These are phyloP conservation scores for Osedax frankpressi DNA, from an alignment of 2,888 invertebrate species.

Conservation along the genomic window DNA sequence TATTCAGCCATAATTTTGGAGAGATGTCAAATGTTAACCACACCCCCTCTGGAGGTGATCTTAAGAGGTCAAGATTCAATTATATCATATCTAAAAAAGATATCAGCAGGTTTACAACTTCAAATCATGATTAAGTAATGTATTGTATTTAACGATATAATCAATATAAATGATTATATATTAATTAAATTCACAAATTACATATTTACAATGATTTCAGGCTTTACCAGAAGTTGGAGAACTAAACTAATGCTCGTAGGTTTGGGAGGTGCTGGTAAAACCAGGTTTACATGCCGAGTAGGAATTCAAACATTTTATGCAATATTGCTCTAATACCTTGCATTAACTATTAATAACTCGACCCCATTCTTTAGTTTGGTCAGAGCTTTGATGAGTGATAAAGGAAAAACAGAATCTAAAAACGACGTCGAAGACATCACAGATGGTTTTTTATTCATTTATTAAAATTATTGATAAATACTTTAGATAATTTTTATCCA, in stretches of 20 bases:
- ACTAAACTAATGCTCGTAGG: conserved; percentile 45
- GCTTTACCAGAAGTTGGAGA: conserved; percentile 24
- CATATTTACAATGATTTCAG: too few species aligned
- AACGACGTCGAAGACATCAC: conserved; percentile 3
- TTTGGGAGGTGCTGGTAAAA: conserved; percentile 43
- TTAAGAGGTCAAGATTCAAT: background rate
- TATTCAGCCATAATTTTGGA: background rate
- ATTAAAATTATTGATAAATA: too few species aligned
- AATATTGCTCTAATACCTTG: too few species aligned
- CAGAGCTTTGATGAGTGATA: background rate
- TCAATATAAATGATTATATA: too few species aligned
- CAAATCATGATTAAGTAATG: too few species aligned
- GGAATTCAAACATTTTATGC: too few species aligned
- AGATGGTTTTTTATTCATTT: too few species aligned
- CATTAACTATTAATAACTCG: background rate
- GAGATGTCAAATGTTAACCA: background rate
- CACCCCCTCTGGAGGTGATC: conserved; percentile 10
- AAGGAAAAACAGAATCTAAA: background rate
- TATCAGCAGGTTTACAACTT: conserved; percentile 6
- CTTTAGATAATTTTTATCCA: too few species aligned
- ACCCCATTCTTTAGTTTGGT: background rate
- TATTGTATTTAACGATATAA: too few species aligned
- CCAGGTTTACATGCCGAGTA: too few species aligned
- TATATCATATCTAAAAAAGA: conserved; percentile 7
- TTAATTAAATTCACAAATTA: too few species aligned